Conservation (phyloP, 1,140 invertebrate genomes). For the Pinna nobilis region DNA sequence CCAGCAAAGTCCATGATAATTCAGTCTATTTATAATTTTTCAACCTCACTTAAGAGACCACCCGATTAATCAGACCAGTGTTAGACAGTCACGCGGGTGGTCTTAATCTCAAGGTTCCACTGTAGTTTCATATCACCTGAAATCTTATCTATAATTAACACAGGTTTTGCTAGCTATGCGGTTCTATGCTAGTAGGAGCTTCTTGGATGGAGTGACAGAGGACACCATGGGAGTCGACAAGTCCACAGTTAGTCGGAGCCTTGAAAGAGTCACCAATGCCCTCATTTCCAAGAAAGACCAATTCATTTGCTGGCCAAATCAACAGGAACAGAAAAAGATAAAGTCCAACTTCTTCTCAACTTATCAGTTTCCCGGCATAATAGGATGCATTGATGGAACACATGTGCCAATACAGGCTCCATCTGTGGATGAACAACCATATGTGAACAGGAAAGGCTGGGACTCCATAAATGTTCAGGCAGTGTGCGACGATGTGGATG, state of each 20-base stretch:
- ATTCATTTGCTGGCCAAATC: background rate
- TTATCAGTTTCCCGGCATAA: constrained; percentile 71
- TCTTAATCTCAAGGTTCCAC: too few species aligned
- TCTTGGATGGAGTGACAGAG: background rate
- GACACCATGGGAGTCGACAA: background rate
- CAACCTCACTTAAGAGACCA: too few species aligned
- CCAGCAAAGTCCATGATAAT: too few species aligned
- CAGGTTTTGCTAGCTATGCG: background rate
- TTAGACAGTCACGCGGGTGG: too few species aligned
- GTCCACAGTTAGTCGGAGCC: background rate
- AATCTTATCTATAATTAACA: too few species aligned
- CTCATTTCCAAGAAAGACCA: background rate
- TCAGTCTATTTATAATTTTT: too few species aligned
- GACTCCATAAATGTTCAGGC: constrained; percentile 65
- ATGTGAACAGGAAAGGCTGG: constrained; percentile 77
- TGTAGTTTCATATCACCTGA: too few species aligned
- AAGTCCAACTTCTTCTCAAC: background rate
- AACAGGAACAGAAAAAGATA: background rate
- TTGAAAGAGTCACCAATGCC: background rate
- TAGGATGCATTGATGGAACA: constrained; percentile 77
- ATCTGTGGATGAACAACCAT: constrained; percentile 72
- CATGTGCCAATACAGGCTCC: constrained; percentile 75
- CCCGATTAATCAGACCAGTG: too few species aligned
- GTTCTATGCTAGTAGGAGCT: background rate
- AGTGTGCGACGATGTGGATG: constrained; percentile 68